phyloP scores from a whole-genome alignment of 2,888 invertebrate genomes.

The Cerastis rubricosa region DNA sequence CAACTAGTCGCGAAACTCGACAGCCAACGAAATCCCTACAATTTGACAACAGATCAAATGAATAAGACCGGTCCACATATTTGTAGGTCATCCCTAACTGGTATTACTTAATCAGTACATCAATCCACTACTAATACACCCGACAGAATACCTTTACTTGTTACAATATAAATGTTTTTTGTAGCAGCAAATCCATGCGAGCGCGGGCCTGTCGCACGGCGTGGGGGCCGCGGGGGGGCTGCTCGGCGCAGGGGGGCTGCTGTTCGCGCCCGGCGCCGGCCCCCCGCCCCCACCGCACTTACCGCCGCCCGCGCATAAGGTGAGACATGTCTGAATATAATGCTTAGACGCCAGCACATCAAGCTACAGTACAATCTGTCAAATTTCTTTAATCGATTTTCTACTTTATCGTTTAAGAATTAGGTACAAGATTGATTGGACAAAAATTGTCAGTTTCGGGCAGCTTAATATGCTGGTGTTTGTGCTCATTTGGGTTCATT shows the following conservation, averaged over 20 bases:
- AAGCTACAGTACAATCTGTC: too few species aligned
- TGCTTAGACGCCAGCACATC: too few species aligned
- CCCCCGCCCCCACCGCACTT: slow-evolving; percentile 90
- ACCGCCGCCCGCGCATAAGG: slow-evolving; percentile 90
- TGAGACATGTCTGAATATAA: slow-evolving; percentile 51
- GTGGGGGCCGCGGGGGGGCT: slow-evolving; percentile 82
- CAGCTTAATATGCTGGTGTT: too few species aligned
- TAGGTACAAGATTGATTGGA: too few species aligned
- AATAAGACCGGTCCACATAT: neutral
- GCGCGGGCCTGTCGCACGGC: slow-evolving; percentile 92
- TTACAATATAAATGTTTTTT: slow-evolving; percentile 63
- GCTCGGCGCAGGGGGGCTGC: slow-evolving; percentile 77
- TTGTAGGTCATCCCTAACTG: slow-evolving; percentile 9
- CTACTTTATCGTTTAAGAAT: too few species aligned
- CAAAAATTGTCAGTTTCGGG: too few species aligned
- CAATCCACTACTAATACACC: slow-evolving; percentile 33
- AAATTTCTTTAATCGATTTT: too few species aligned
- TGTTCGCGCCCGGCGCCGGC: slow-evolving; percentile 87
- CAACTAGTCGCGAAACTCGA: neutral
- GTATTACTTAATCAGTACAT: neutral
- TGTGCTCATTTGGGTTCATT: too few species aligned
- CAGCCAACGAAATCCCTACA: neutral
- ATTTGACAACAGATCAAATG: slow-evolving; percentile 13
- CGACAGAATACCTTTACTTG: slow-evolving; percentile 1
- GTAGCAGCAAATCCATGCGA: slow-evolving; percentile 97